Conservation (phyloP, 2,888 invertebrate genomes). For the Onchidella celtica region DNA sequence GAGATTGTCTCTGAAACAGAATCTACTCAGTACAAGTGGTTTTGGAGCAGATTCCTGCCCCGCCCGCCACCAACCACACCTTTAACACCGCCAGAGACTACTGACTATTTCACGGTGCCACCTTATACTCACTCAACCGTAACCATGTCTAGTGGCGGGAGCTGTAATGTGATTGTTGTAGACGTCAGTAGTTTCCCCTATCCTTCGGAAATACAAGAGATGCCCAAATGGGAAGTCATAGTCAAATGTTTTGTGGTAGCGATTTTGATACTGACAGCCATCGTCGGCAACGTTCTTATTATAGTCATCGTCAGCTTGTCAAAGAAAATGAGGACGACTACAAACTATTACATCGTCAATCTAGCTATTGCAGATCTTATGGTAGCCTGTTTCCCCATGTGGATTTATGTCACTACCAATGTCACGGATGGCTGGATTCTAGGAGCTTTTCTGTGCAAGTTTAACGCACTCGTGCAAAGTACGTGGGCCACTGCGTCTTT, state of each 20-base stretch:
- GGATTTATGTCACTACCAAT: slow-evolving; percentile 88
- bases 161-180: neutral
- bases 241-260: slow-evolving; percentile 63
- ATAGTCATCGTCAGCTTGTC: slow-evolving; percentile 65
- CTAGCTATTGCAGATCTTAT: slow-evolving; percentile 74
- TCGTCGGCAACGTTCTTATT: slow-evolving; percentile 68
- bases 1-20: too few species aligned
- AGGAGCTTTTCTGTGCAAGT: slow-evolving; percentile 87
- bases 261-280: slow-evolving; percentile 56
- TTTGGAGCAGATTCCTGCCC: too few species aligned
- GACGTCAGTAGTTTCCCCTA: slow-evolving; percentile 59
- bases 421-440: slow-evolving; percentile 90
- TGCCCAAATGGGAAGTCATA: slow-evolving; percentile 63
- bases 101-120: too few species aligned
- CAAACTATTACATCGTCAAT: slow-evolving; percentile 76
- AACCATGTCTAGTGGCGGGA: neutral
- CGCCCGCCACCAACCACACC: too few species aligned
- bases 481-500: too few species aligned
- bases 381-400: slow-evolving; percentile 84
- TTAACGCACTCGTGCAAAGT: slow-evolving; percentile 90
- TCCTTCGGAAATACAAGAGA: slow-evolving; percentile 54
- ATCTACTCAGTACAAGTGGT: too few species aligned
- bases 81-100: too few species aligned
- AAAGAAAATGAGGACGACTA: slow-evolving; percentile 74
- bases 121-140: too few species aligned